Conservation (phyloP, 2,888 invertebrate genomes). For the Pecten maximus region DNA sequence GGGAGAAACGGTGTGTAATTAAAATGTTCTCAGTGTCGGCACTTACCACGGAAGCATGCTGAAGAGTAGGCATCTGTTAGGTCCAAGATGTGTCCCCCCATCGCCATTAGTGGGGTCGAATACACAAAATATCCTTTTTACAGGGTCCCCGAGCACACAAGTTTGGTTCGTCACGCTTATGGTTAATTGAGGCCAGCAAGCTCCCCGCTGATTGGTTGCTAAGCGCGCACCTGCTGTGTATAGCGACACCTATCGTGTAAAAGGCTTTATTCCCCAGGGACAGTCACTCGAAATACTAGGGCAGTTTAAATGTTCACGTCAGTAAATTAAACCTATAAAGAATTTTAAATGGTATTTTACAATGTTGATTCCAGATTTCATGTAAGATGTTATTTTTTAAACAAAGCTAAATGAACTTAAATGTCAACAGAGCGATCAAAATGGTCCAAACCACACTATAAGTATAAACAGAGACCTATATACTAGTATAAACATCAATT, state of each 20-base stretch:
- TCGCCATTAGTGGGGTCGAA: slow-evolving; percentile 26
- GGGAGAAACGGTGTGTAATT: neutral
- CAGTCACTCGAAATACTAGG: neutral
- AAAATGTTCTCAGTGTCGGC: neutral
- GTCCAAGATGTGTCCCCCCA: slow-evolving; percentile 4
- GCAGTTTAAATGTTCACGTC: no score
- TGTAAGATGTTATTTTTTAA: no score
- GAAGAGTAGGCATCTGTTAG: neutral
- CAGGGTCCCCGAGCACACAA: neutral
- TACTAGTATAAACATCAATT: no score
- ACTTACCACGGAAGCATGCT: neutral
- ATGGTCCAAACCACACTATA: no score
- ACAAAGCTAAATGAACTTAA: no score
- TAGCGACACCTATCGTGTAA: neutral
- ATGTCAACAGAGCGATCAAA: no score
- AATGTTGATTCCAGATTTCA: no score
- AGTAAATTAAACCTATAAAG: no score
- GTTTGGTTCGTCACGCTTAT: slow-evolving; percentile 15
- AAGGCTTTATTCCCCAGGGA: neutral
- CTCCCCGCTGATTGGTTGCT: slow-evolving; percentile 56
- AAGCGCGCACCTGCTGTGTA: slow-evolving; percentile 54
- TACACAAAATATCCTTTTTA: neutral
- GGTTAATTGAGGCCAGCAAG: slow-evolving; percentile 33
- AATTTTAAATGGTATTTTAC: no score
- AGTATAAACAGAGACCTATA: no score